phyloP scores from a whole-genome alignment of 2,888 invertebrate species.

The Kryphioiulus occultus region DNA sequence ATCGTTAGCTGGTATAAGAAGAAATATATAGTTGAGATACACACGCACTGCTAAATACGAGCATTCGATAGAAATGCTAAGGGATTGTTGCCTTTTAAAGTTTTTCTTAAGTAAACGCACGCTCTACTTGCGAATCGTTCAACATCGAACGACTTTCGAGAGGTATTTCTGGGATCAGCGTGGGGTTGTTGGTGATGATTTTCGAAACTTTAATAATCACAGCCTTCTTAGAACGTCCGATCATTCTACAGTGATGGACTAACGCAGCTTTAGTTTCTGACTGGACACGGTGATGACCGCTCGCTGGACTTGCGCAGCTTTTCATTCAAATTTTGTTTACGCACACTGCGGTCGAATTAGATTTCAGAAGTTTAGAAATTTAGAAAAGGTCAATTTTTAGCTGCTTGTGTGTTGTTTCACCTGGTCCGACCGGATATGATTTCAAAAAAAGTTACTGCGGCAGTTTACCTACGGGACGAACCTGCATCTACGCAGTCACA shows the following conservation, averaged over 20 bases:
- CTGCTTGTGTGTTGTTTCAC: neutral
- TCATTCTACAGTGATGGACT: neutral
- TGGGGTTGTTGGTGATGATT: neutral
- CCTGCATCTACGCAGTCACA: neutral
- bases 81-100: neutral
- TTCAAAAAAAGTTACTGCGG: neutral
- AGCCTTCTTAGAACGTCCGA: neutral
- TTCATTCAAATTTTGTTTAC: too few relatives aligned
- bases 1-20: neutral
- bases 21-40: neutral
- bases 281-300: neutral
- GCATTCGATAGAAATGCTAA: conserved; percentile 17
- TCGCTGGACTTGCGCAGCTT: too few relatives aligned
- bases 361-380: too few relatives aligned
- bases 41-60: conserved; percentile 20
- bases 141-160: neutral
- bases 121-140: neutral
- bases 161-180: conserved; percentile 1
- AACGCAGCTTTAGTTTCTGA: neutral
- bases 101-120: conserved; percentile 2
- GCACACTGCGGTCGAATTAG: too few relatives aligned
- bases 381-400: neutral
- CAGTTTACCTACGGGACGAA: neutral
- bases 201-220: conserved; percentile 12
- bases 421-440: neutral